Conservation (phyloP, 2,113 vertebrate genomes). For the Promerops cafer region DNA sequence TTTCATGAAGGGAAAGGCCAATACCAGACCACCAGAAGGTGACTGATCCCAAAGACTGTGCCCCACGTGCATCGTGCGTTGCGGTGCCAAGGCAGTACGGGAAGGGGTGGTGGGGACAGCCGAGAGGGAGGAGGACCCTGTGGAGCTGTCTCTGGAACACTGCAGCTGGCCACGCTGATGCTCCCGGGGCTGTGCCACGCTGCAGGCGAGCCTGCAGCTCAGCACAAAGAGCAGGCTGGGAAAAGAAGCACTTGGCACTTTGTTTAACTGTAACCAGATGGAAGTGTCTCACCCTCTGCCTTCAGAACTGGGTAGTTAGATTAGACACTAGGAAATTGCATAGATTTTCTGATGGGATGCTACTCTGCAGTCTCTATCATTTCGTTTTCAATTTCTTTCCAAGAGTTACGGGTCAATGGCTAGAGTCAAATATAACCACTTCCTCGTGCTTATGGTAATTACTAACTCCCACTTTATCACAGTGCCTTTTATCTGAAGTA, state of each 20-base stretch:
- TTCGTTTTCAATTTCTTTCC: constrained; percentile 50
- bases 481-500: constrained; percentile 51
- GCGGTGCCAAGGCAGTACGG: neutral
- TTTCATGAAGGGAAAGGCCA: neutral
- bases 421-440: constrained; percentile 38
- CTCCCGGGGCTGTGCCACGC: neutral
- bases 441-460: constrained; percentile 29
- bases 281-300: neutral
- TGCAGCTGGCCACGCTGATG: neutral
- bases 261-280: neutral
- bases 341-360: neutral
- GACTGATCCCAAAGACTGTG: neutral
- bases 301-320: neutral
- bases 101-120: neutral
- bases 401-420: constrained; percentile 44
- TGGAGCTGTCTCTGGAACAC: neutral
- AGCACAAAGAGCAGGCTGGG: neutral
- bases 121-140: neutral
- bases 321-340: neutral
- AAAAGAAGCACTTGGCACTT: neutral
- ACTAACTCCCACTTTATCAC: constrained; percentile 50
- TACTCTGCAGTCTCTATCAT: neutral
- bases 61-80: rapidly evolving
- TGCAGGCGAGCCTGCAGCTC: neutral
- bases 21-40: neutral